These are phyloP conservation scores for Apodemus sylvaticus DNA, from an alignment of 2,113 vertebrate species.

Conservation along the genomic window DNA sequence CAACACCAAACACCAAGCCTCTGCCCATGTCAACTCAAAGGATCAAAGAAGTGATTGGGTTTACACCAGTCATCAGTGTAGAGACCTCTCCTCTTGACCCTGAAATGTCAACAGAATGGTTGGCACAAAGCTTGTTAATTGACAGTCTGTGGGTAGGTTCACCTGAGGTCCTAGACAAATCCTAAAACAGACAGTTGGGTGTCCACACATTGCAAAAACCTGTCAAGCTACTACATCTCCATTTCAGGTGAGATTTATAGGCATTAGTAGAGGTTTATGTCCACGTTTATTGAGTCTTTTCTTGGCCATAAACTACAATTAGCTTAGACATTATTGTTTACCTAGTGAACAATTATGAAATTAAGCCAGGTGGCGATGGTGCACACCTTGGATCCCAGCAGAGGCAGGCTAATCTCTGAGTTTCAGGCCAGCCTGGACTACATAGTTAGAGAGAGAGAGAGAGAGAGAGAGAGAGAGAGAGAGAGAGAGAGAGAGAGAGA, in stretches of 20 bases:
- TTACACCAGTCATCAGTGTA: not conserved
- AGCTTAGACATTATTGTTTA: not conserved
- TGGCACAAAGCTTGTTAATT: not conserved
- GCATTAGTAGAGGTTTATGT: not conserved
- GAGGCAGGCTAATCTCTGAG: not conserved
- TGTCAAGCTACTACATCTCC: not conserved
- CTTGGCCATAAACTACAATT: not conserved
- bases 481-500: not conserved
- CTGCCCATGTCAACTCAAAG: not conserved
- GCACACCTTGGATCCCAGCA: not conserved
- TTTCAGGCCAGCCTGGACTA: not conserved
- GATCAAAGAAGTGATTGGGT: not conserved
- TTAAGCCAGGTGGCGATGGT: not conserved
- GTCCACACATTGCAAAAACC: not conserved
- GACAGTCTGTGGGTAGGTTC: not conserved
- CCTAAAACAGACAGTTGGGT: not conserved
- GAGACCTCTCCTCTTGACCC: not conserved
- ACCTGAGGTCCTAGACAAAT: not conserved
- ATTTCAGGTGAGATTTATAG: not conserved
- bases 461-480: not conserved
- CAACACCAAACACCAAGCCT: not conserved
- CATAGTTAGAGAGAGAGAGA: not conserved
- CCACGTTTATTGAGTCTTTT: not conserved
- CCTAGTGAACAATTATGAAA: conserved; percentile 1
- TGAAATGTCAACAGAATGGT: not conserved